Base-by-base conservation (phyloP, 1,140 invertebrate species). In the Teleopsis dalmanni region DNA sequence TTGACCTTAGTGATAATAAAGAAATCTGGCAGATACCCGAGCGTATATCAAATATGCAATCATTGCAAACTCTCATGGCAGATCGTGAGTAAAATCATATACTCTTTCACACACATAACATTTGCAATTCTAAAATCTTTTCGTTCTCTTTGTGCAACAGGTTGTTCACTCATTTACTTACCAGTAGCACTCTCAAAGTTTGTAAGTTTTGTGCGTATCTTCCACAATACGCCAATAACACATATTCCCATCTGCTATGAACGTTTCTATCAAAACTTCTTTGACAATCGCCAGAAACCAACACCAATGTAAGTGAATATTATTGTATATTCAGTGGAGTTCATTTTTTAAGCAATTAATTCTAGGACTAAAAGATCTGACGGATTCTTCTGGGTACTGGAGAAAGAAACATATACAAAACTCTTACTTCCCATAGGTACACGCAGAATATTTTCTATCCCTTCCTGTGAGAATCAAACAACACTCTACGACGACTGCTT, bases 191-290 rank as follows among this genome's bases (percentile, higher is more conserved):
- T 70, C 45, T 61, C 63, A 35, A 66, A 68, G 49, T 65, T 65
- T 33, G 51, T 68, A 41, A 62, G 60, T 36, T 63, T 66, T 48
- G 57, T 70, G 37, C 58, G 65, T 40, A 66, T 70, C 35, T 70
- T 70, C 47, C 63, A 70, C 55, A 70, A 70, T 47, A 58, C 63
- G 3, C 43, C 53, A 10, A 56, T 68, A 16, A 70, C 68, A 19
- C 63, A 70, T 40, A 61, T 69, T 51, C 66, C 66, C 16, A 64
- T 68, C 53, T 50, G 65, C 10, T 70, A 70, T 26, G 66, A 70
- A 38, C 58, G 54, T 7, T 65, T 63, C 54, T 65, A 65, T 37
- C 61, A 62, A 48, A 66, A 52, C 31, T 65, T 66, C 45, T 68
- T 61, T 48, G 65, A 70, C 9, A 65, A 65, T 31, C 52, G 61